A percentile compares a stretch with the other conserved stretches of the same genome.
Conservation (phyloP, 2,888 invertebrate species). For the Scaptomyza cyrtandrae region DNA sequence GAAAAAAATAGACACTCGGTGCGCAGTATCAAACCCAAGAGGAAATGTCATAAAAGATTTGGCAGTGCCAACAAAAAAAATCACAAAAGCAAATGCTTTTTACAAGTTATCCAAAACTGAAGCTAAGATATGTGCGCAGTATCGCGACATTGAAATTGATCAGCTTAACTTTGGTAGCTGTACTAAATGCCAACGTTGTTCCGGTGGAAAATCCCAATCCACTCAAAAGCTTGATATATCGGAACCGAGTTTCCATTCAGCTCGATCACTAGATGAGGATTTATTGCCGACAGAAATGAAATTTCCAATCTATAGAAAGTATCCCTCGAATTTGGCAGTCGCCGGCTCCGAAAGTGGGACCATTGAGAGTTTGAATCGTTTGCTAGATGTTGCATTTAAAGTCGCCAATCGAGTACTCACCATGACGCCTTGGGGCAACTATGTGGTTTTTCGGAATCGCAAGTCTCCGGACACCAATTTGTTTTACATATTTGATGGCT, state of each 20-base stretch:
- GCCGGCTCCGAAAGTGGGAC: constrained; percentile 83
- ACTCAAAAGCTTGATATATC: background rate
- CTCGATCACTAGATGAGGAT: background rate
- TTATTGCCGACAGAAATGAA: background rate
- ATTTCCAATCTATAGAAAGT: constrained; percentile 77
- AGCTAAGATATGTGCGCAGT: constrained; percentile 4
- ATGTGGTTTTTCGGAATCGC: constrained; percentile 71
- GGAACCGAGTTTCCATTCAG: constrained; percentile 9
- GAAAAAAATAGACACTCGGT: background rate
- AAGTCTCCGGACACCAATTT: constrained; percentile 1
- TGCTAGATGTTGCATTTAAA: constrained; percentile 76
- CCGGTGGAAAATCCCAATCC: background rate
- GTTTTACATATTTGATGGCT: constrained; percentile 82
- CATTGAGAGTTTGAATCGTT: constrained; percentile 75
- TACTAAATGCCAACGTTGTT: background rate
- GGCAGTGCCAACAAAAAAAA: too few species aligned
- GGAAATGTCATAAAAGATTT: background rate
- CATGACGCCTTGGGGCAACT: constrained; percentile 84
- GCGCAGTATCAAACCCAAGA: background rate
- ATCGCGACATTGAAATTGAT: background rate
- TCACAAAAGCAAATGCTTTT: background rate
- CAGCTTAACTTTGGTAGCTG: background rate
- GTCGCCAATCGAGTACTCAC: constrained; percentile 81
- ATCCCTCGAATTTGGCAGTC: constrained; percentile 76
- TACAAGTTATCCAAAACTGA: background rate